These are phyloP conservation scores for Scaeva pyrastri DNA, from an alignment of 2,888 invertebrate species.

Conservation along the genomic window DNA sequence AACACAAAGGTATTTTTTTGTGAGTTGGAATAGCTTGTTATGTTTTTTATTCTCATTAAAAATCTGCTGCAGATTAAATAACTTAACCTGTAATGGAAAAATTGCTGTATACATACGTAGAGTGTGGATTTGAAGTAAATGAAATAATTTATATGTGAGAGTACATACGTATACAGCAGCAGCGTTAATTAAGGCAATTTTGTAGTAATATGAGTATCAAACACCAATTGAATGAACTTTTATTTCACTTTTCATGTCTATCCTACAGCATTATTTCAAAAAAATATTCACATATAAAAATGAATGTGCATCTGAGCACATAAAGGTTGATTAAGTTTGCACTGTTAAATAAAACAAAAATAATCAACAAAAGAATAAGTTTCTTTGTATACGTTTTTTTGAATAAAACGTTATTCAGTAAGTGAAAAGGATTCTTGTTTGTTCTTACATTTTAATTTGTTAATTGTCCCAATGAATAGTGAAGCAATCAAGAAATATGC, in stretches of 20 bases:
- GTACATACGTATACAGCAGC: background rate
- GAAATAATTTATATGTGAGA: background rate
- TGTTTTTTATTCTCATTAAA: background rate
- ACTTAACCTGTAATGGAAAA: background rate
- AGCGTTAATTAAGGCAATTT: background rate
- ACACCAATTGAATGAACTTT: background rate
- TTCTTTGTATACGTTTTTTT: too few species aligned
- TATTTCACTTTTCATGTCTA: background rate
- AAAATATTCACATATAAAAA: background rate
- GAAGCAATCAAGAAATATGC: too few species aligned
- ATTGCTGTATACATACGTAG: background rate
- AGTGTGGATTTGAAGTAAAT: background rate
- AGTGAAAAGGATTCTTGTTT: too few species aligned
- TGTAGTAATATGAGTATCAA: background rate
- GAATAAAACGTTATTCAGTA: too few species aligned
- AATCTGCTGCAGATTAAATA: background rate
- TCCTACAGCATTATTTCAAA: background rate
- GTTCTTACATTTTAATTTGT: too few species aligned
- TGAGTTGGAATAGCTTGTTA: background rate
- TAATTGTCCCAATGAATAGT: too few species aligned
- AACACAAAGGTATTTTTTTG: conserved; percentile 38
- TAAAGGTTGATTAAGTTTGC: too few species aligned
- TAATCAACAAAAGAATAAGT: too few species aligned
- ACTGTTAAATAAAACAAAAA: too few species aligned
- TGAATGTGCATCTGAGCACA: too few species aligned